These are phyloP conservation scores for Galendromus occidentalis DNA, from an alignment of 1,140 invertebrate species.

Conservation along the genomic window DNA sequence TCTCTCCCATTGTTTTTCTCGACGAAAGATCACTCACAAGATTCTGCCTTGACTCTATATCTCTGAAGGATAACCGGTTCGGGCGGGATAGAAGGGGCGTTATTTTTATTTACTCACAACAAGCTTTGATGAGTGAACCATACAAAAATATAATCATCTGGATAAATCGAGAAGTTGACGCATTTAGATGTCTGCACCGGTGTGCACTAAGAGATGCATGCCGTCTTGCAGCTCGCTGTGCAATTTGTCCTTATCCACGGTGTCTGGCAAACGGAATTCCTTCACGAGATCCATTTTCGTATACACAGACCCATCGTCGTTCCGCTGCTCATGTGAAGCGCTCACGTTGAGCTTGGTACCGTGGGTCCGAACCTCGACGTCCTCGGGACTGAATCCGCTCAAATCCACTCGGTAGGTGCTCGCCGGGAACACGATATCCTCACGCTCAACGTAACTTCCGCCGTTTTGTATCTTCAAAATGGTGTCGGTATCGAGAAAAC, in stretches of 20 bases:
- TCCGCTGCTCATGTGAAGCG: slow-evolving; percentile 2
- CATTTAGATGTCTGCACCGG: not conserved
- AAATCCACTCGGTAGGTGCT: not conserved
- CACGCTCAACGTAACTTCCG: slow-evolving; percentile 1
- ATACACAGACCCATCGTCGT: not conserved
- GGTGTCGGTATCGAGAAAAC: slow-evolving; percentile 1
- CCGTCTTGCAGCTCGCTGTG: not conserved
- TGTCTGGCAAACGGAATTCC: not conserved
- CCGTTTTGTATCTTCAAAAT: not conserved
- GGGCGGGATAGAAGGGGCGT: too few relatives aligned
- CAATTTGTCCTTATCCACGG: not conserved
- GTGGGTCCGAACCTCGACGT: not conserved
- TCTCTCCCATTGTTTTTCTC: too few relatives aligned
- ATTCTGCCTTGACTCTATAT: too few relatives aligned
- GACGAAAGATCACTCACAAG: too few relatives aligned
- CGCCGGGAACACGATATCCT: not conserved
- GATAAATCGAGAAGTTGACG: too few relatives aligned
- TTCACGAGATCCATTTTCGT: not conserved
- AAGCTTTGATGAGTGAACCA: too few relatives aligned
- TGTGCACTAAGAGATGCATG: slow-evolving; percentile 6
- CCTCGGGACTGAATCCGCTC: not conserved
- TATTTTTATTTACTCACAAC: too few relatives aligned
- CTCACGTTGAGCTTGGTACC: not conserved
- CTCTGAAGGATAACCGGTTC: too few relatives aligned
- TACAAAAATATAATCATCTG: too few relatives aligned